Base-by-base conservation (phyloP, 1,140 invertebrate genomes). In the Euborellia annulipes region DNA sequence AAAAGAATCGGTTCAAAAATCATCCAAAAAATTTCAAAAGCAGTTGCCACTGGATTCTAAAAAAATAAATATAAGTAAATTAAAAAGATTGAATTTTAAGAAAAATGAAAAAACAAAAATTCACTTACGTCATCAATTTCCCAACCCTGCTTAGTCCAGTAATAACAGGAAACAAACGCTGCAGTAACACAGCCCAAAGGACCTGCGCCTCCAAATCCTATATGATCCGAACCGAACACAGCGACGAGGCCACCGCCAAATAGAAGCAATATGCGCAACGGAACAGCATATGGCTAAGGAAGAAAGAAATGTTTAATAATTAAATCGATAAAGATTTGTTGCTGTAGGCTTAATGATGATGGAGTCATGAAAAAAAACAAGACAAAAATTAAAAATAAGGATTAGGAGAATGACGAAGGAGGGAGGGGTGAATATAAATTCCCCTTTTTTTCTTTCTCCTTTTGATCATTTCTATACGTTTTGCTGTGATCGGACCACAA, bases 1-100 rank as follows among this genome's bases (percentile, higher is more conserved):
- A 96, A 96, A 1, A 96, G 68, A 53, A 94, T 80, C 0, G 90
- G 90, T 62, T 95, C 86, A 57, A 91, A 91, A 48, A 94, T 77
- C 77, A 88, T 84, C 91, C 91, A 95, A 58, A 93, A 79, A 41
- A 87, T 83, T 65, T 82, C 84, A 50, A 91, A 88, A 8, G 84
- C 78, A 0, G 81, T 83, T 1, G 79, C 77, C 0, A 90, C 82
- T 0, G 83, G 79, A 60, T 90, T 88, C 75, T 73, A 53, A 18
- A 55, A 50, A 47, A 46, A 23, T 27, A 32, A 22, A 50, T 61
- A 16, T 78, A 55, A 50, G 77, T n/a, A n/a, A n/a, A n/a, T n/a
- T n/a, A n/a, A n/a, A n/a, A n/a, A n/a, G n/a, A n/a, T n/a, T n/a
- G n/a, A n/a, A n/a, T n/a, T 37, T 30, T 14, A 1, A 37, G 22